phyloP scores from a whole-genome alignment of 1,140 invertebrate species.

The Sipha flava region DNA sequence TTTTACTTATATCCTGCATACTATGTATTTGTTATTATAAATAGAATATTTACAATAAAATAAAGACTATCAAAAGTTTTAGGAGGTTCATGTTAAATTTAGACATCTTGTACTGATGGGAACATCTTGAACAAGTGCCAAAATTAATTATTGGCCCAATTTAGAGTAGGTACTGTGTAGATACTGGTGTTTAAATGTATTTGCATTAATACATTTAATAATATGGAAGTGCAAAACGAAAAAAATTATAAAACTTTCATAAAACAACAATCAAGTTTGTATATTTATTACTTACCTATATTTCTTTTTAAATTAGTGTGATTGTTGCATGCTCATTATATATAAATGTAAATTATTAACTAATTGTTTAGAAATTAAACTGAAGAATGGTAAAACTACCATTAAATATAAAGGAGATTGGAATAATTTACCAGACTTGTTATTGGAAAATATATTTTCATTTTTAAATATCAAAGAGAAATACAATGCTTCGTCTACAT shows the following conservation, averaged over 20 bases:
- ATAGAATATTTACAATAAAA: neutral
- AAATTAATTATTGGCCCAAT: neutral
- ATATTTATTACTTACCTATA: too few species aligned
- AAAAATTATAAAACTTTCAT: neutral
- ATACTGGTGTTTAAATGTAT: neutral
- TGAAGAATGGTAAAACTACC: neutral
- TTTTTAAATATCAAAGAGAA: slow-evolving; percentile 54
- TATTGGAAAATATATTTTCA: slow-evolving; percentile 68
- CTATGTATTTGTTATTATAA: too few species aligned
- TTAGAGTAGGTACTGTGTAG: neutral
- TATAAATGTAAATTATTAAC: too few species aligned
- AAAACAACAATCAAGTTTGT: neutral
- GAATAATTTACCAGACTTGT: slow-evolving; percentile 62
- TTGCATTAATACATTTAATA: neutral
- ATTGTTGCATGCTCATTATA: too few species aligned
- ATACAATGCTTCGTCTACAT: slow-evolving; percentile 67
- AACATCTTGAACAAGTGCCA: neutral
- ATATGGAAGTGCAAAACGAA: slow-evolving; percentile 4
- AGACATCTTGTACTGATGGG: neutral
- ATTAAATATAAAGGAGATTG: slow-evolving; percentile 45
- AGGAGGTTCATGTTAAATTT: neutral
- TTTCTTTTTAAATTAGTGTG: too few species aligned
- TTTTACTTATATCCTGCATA: too few species aligned
- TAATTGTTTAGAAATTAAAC: neutral
- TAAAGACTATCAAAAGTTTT: neutral